A percentile compares a stretch with the other conserved stretches of the same genome.
Conservation (phyloP, 2,888 invertebrate species). For the Cryptocheilus praepositus region DNA sequence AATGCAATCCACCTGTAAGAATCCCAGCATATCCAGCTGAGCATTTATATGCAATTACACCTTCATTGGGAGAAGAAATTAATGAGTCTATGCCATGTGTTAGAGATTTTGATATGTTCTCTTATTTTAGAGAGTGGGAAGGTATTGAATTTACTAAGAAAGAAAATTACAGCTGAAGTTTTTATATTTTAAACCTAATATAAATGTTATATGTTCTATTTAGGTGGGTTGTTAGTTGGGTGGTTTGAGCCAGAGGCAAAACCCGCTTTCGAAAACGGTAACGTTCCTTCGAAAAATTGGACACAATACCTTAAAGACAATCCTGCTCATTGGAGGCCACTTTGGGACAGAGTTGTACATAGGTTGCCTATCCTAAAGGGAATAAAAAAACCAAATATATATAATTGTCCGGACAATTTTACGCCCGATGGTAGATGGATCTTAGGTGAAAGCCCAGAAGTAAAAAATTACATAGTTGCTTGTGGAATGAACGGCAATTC, state of each 20-base stretch:
- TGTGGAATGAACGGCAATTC: constrained; percentile 84
- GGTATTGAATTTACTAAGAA: constrained; percentile 41
- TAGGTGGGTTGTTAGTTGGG: constrained; percentile 78
- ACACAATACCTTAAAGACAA: constrained; percentile 77
- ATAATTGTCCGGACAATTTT: constrained; percentile 83
- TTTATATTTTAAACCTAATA: constrained; percentile 4
- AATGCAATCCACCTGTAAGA: constrained; percentile 78
- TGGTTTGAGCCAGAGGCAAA: constrained; percentile 82
- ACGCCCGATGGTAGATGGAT: constrained; percentile 84
- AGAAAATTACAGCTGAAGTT: not conserved
- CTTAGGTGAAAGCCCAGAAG: constrained; percentile 82
- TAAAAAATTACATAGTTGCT: constrained; percentile 84
- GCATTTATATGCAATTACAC: constrained; percentile 81
- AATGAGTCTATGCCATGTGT: constrained; percentile 76
- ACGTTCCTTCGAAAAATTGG: constrained; percentile 75
- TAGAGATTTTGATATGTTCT: constrained; percentile 81
- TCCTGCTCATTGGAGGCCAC: constrained; percentile 79
- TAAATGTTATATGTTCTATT: constrained; percentile 5
- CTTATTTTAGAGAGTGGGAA: constrained; percentile 80
- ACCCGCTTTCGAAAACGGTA: constrained; percentile 78
- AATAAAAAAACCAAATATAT: constrained; percentile 76
- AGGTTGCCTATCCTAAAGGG: constrained; percentile 78
- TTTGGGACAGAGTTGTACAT: constrained; percentile 77
- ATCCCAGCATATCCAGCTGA: constrained; percentile 84
- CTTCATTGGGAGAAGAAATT: constrained; percentile 68